Evolutionary conservation across 2,888 invertebrate species (phyloP), one percentile per base, ranked within the genome.

Genomic region (Monopis laevigella): DNA sequence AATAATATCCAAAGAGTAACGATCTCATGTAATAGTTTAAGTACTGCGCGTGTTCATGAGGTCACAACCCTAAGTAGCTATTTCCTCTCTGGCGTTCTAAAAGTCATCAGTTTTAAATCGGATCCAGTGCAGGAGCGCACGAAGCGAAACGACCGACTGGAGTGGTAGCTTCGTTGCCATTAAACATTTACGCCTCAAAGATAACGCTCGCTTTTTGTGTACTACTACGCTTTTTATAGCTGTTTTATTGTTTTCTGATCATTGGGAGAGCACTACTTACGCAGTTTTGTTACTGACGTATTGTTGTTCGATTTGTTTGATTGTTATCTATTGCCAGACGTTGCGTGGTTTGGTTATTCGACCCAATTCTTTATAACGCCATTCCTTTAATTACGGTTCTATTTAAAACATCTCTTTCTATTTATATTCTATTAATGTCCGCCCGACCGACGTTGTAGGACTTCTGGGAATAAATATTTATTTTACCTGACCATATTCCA

Each of bases 101-200:
- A 69, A 73, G 67, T 70, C 67, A 72, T 73, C 70, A 69, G 69
- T 74, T 77, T 72, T 66, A 74, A 75, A 73, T 71, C 65, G 59
- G 65, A 64, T 66, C 59, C 59, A 49, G 54, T 40, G 40, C 40
- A 61, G 60, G 56, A 62, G 61, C 61, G 55, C 58, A 60, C 61
- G 61, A 55, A 53, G 40, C 40, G 26, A 24, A 39, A 27, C 27
- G 39, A 26, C 39, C 39, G 39, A 14, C 27, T 27, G 27, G 27
- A 17, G 17, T 28, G 36, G 21, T 60, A 60, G 56, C 59, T 56
- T 13, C 29, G 59, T 51, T 54, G 58, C 70, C 65, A 69, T 74
- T 72, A 75, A 78, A 71, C 63, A 68, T 75, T 73, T 69, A 78
- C 61, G 69, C 58, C 56, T 61, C 58, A 48, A 55, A 75, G 75